These are phyloP conservation scores for Psilopsiagon aymara DNA, from an alignment of 2,113 vertebrate species.

Conservation along the genomic window DNA sequence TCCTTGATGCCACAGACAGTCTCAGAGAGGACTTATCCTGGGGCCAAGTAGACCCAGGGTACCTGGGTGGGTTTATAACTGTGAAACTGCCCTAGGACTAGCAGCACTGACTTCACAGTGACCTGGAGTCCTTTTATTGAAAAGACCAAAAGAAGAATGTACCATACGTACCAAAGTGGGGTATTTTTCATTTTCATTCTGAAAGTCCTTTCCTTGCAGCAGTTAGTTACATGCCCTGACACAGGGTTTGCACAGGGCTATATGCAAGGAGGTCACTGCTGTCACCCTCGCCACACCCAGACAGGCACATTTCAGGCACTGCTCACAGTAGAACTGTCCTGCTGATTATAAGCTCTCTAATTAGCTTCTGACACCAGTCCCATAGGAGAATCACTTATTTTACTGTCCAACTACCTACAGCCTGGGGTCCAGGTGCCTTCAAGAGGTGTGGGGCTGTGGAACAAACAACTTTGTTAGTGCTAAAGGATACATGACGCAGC, in stretches of 20 bases:
- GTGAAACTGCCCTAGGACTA: background rate
- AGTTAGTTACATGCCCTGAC: background rate
- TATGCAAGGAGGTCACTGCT: background rate
- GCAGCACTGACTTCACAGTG: background rate
- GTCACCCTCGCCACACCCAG: background rate
- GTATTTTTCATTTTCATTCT: background rate
- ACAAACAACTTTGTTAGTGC: background rate
- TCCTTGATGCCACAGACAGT: no score
- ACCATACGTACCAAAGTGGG: fast-evolving
- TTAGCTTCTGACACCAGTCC: background rate
- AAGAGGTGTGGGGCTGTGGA: background rate
- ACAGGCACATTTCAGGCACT: background rate
- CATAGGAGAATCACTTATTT: fast-evolving
- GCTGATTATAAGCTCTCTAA: background rate
- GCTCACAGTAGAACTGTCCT: background rate
- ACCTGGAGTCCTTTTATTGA: background rate
- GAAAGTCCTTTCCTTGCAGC: background rate
- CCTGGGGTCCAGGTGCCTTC: fast-evolving
- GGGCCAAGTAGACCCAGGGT: no score
- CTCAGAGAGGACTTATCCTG: background rate
- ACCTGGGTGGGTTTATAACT: no score
- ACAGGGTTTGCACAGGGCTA: background rate
- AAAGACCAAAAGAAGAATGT: background rate
- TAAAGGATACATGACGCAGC: no score
- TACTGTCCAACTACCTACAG: background rate